Base-by-base conservation (phyloP, 2,113 vertebrate species). In the Perca flavescens region DNA sequence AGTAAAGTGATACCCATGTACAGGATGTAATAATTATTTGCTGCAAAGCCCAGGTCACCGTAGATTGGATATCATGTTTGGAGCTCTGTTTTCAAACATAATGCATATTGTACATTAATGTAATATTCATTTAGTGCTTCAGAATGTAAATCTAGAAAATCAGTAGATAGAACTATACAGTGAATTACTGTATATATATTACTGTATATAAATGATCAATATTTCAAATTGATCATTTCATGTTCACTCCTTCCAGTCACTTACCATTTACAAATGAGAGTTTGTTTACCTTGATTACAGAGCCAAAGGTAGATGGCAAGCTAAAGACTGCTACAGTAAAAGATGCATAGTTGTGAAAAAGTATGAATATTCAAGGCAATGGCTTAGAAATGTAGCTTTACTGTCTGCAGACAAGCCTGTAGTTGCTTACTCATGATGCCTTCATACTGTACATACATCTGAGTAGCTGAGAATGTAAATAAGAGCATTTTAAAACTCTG, bases 401-500 rank as follows among this genome's bases (percentile, higher is more conserved):
- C 58, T 47, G 50, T 40, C 21, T 7, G 74, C 25, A 57, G 31
- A 71, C 22, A 79, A 69, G 49, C 62, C 60, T 78, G 53, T 83
- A 91, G 92, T 21, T 77, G 92, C 89, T 90, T 88, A 54, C 54
- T 88, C 73, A 77, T 68, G 85, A 92, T 86, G 90, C 90, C 91
- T 92, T 93, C 76, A 78, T 46, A 68, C 36, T 85, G 86, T 87
- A 88, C 64, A 86, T 83, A 86, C 22, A 49, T 77, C 31, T 61
- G 62, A 49, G 34, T 68, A 83, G 80, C 52, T 15, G 40, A 67
- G 4, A 66, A 52, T 57, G 43, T 63, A 43, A 53, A 60, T 47
- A 53, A 82, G 58, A 78, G n/a, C 5, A 61, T 1, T 8, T 36
- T 54, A 28, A 36, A n/a, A 56, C 2, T 16, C 9, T 47, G 19